Evolutionary conservation across 92 coral and sea anemone genomes (phyloP).

Genomic region (Montipora capitata): DNA sequence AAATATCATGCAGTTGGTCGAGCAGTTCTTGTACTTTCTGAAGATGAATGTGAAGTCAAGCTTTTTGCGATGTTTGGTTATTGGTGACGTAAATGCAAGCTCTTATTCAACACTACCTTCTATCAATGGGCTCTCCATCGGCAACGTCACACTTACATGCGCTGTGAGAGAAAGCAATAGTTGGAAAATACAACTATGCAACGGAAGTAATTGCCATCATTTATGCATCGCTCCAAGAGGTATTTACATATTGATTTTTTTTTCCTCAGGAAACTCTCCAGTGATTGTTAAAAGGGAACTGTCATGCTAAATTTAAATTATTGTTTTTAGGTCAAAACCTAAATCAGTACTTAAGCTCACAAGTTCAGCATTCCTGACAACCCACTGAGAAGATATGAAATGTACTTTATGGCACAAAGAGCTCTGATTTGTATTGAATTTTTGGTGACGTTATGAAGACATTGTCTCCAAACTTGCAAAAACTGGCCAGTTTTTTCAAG

Average conservation of each 20-base stretch:
- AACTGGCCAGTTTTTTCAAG: too few relatives aligned
- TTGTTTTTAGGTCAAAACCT: too few relatives aligned
- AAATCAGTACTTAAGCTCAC: too few relatives aligned
- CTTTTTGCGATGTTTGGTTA: conserved; percentile 20
- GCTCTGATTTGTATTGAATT: too few relatives aligned
- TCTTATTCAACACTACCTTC: conserved; percentile 19
- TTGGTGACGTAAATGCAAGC: conserved; percentile 18
- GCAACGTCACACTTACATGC: conserved; percentile 29
- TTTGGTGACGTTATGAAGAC: too few relatives aligned
- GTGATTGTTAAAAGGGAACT: neutral
- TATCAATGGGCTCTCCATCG: neutral
- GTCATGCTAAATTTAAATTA: too few relatives aligned
- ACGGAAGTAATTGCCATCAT: conserved; percentile 40
- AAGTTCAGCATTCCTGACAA: too few relatives aligned
- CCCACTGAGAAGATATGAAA: too few relatives aligned
- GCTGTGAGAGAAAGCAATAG: conserved; percentile 57
- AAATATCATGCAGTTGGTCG: conserved; percentile 8
- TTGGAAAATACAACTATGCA: conserved; percentile 69
- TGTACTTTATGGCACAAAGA: too few relatives aligned
- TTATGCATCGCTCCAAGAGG: conserved; percentile 76
- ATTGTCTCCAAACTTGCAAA: too few relatives aligned
- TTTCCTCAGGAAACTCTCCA: too few relatives aligned
- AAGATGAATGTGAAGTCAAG: conserved; percentile 21
- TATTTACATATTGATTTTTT: neutral
- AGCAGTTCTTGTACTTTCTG: conserved; percentile 56